A percentile compares a stretch with the other conserved stretches of the same genome.
Evolutionary conservation across 1,140 invertebrate species (phyloP).

Genomic region (Calliopsis andreniformis): DNA sequence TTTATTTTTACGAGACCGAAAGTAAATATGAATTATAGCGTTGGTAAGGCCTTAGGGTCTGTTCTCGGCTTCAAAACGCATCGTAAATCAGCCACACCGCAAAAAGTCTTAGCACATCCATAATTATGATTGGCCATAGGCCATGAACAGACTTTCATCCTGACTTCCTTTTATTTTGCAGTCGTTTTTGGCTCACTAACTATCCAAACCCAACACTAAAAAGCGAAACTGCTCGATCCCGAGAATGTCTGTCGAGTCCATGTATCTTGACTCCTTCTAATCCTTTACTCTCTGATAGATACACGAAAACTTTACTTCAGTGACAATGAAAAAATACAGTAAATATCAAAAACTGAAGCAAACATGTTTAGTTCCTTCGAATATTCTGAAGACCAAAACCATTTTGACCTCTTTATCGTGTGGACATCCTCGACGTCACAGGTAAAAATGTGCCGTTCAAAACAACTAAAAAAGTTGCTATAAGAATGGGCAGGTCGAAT

Average conservation of each 20-base stretch:
- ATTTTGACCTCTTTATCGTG: too few species aligned
- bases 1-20: constrained; percentile 41
- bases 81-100: constrained; percentile 31
- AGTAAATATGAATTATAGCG: constrained; percentile 33
- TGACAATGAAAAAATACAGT: too few species aligned
- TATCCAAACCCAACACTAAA: constrained; percentile 1
- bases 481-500: too few species aligned
- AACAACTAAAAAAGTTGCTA: too few species aligned
- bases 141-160: constrained; percentile 21
- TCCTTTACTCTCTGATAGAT: too few species aligned
- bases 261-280: too few species aligned
- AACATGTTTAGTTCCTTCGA: too few species aligned
- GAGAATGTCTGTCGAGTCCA: not conserved
- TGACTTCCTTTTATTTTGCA: constrained; percentile 11
- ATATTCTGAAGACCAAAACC: too few species aligned
- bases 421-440: too few species aligned
- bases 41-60: constrained; percentile 6
- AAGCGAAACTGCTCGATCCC: not conserved
- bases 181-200: constrained; percentile 16
- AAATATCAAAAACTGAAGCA: too few species aligned
- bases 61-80: not conserved
- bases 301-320: too few species aligned
- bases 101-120: constrained; percentile 21
- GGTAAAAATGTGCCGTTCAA: too few species aligned
- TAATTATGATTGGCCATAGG: constrained; percentile 26